Evolutionary conservation across 2,888 invertebrate genomes (phyloP), one percentile per base, ranked within the genome.

Genomic region (Calliopum simillimum): DNA sequence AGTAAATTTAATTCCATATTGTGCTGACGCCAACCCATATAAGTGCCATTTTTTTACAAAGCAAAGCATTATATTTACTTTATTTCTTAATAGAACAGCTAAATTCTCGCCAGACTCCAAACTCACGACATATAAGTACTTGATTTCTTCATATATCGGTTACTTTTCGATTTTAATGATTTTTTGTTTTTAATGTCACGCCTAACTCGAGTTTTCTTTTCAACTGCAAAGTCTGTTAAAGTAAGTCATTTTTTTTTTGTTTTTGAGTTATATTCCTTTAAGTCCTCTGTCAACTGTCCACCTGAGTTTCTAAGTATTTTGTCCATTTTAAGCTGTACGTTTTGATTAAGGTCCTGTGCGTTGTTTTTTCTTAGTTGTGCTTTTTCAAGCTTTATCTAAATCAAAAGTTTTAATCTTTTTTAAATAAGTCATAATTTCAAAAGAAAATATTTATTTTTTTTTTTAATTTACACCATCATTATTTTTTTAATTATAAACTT

Each of bases 381-480:
- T 33, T 33, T 33, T 33, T 33, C 5, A 33, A 33, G 33, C 14
- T 16, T 53, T 53, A 19, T 23, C 53, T 16, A 19, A 53, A 16
- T 16, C 19, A 16, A 53, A 19, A 47, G 21, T 25, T 64, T 46
- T 61, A 1, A 23, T 58, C 70, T 46, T 8, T 47, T 69, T 19
- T 16, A 3, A 44, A 44, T n/a, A n/a, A 16, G 12, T 19, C 14
- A 62, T 19, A 43, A 47, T 11, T 46, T 43, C 12, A 59, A 62
- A 46, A 67, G 61, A 69, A 65, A 65, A 69, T 25, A 49, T 58
- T 63, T 61, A 14, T 23, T 4, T 55, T 49, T 62, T 69, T 66
- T 71, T 69, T 75, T 74, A 75, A 74, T 75, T 74, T 75, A 74
- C 75, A 75, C 75, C 75, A 75, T 74, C 75, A 74, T 75, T 61